Conservation (phyloP, 2,888 invertebrate species). For the Xanthorhoe designata region DNA sequence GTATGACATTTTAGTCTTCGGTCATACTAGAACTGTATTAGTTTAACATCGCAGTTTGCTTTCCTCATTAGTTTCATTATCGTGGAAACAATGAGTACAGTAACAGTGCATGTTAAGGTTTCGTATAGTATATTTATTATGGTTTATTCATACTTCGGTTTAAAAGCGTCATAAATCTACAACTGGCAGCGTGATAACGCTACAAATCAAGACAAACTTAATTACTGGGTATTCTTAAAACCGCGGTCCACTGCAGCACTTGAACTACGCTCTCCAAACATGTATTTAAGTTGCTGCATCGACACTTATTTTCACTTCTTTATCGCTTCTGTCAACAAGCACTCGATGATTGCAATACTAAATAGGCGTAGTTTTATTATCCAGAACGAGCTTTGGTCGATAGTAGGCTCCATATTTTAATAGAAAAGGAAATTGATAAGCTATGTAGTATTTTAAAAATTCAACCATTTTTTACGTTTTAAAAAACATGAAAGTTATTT, state of each 20-base stretch:
- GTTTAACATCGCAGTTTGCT: neutral
- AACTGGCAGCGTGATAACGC: slow-evolving; percentile 64
- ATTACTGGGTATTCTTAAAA: slow-evolving; percentile 56
- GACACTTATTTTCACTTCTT: slow-evolving; percentile 4
- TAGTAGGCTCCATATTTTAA: neutral
- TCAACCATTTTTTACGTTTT: too few relatives aligned
- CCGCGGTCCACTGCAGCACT: slow-evolving; percentile 27
- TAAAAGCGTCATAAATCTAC: slow-evolving; percentile 64
- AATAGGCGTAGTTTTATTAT: neutral
- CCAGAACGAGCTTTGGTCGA: neutral
- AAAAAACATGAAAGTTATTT: too few relatives aligned
- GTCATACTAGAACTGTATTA: too few relatives aligned
- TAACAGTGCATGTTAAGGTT: slow-evolving; percentile 7
- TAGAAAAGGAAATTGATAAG: neutral
- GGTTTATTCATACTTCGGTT: slow-evolving; percentile 27
- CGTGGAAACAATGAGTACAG: slow-evolving; percentile 6
- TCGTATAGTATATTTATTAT: slow-evolving; percentile 18
- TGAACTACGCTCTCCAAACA: slow-evolving; percentile 3
- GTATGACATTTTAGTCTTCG: too few relatives aligned
- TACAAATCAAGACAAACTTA: slow-evolving; percentile 73
- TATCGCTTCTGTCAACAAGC: slow-evolving; percentile 1
- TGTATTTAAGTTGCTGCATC: neutral
- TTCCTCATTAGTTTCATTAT: slow-evolving; percentile 2
- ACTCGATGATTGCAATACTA: neutral
- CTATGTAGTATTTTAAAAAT: neutral